Evolutionary conservation across 2,797 vertebrate genomes (phyloP).

Genomic region (Erethizon dorsatum): DNA sequence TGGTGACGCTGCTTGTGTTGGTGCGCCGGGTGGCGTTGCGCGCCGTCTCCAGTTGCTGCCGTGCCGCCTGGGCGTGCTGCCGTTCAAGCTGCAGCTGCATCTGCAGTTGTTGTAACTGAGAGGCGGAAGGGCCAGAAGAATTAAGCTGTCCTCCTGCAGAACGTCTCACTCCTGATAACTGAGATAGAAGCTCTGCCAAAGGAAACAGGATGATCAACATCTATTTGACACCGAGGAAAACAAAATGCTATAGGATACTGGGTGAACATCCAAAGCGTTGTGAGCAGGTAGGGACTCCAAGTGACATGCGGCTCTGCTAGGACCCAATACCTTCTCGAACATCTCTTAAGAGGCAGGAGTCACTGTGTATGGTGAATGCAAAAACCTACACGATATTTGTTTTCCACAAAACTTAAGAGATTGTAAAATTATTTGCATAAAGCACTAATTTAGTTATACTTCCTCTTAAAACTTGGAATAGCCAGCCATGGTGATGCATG

Average conservation of each 20-base stretch:
- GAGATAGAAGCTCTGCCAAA: constrained; percentile 97
- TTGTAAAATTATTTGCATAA: constrained; percentile 29
- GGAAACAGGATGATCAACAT: constrained; percentile 73
- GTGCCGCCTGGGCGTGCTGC: constrained; percentile 97
- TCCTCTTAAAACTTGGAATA: constrained; percentile 8
- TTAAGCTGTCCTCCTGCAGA: constrained; percentile 98
- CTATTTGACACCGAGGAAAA: neutral
- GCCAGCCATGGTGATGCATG: neutral
- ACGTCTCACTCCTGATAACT: constrained; percentile 98
- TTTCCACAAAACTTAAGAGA: constrained; percentile 18
- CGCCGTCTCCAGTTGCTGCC: constrained; percentile 97
- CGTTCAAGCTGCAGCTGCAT: constrained; percentile 99
- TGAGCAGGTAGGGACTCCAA: neutral
- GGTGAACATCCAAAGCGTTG: neutral
- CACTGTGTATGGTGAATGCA: neutral
- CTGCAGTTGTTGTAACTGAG: constrained; percentile 98
- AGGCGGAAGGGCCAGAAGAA: constrained; percentile 98
- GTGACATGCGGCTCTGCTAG: neutral
- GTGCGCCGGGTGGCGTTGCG: constrained; percentile 95
- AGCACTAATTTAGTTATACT: neutral
- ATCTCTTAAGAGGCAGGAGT: neutral
- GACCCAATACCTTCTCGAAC: neutral
- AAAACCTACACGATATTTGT: neutral
- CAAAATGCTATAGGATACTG: neutral
- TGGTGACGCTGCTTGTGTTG: constrained; percentile 94